Conservation (phyloP, 2,888 invertebrate species). For the Monoplex corrugatus region DNA sequence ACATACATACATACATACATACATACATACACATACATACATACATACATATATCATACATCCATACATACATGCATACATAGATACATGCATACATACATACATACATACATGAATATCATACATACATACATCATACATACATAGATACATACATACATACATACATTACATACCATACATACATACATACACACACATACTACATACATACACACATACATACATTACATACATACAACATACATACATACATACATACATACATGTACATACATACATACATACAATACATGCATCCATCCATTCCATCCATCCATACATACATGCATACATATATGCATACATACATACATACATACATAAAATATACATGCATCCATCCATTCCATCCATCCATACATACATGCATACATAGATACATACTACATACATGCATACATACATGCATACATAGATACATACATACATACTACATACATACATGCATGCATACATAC, state of each 20-base stretch:
- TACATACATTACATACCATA: not conserved
- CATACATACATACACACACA: not conserved
- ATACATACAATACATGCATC: too few relatives aligned
- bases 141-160: not conserved
- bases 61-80: too few relatives aligned
- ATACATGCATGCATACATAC: too few relatives aligned
- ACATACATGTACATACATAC: too few relatives aligned
- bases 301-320: not conserved
- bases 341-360: constrained; percentile 28
- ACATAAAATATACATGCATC: constrained; percentile 17
- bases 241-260: not conserved
- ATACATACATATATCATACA: not conserved
- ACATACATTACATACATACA: not conserved
- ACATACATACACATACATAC: not conserved
- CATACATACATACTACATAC: too few relatives aligned
- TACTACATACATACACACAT: constrained; percentile 13
- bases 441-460: too few relatives aligned
- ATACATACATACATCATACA: constrained; percentile 1
- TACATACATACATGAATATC: too few relatives aligned
- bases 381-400: too few relatives aligned
- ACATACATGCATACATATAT: constrained; percentile 27
- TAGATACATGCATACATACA: not conserved
- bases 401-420: too few relatives aligned
- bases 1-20: not conserved
- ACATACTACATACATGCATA: too few relatives aligned